phyloP scores from a whole-genome alignment of 2,888 invertebrate species.

The Conops quadrifasciatus region DNA sequence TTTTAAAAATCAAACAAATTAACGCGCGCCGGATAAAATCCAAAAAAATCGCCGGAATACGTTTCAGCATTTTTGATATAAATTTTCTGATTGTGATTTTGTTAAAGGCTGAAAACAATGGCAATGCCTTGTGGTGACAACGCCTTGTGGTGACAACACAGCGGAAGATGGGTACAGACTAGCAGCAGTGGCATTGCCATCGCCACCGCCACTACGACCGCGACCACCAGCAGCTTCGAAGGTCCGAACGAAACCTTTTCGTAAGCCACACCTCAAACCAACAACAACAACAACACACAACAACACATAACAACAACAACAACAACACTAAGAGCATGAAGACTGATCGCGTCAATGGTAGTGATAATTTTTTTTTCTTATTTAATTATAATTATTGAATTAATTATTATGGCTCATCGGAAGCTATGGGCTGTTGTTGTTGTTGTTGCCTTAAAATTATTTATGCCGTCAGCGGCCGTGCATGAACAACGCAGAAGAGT shows the following conservation, averaged over 20 bases:
- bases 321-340: not conserved
- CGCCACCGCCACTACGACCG: not conserved
- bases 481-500: not conserved
- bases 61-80: not conserved
- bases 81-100: not conserved
- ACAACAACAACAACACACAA: not conserved
- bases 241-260: too few relatives aligned
- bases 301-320: not conserved
- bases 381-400: constrained; percentile 9
- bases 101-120: not conserved
- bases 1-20: not conserved
- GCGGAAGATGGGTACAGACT: not conserved
- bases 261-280: not conserved
- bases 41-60: not conserved
- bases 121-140: too few relatives aligned
- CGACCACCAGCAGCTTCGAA: too few relatives aligned
- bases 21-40: not conserved
- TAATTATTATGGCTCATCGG: not conserved
- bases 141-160: too few relatives aligned
- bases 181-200: not conserved
- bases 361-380: not conserved
- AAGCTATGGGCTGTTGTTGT: not conserved
- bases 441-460: constrained; percentile 1
- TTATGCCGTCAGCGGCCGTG: constrained; percentile 6
- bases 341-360: not conserved